A percentile compares a stretch with the other conserved stretches of the same genome.
Evolutionary conservation across 2,113 vertebrate species (phyloP).

Genomic region (Megaceryle torquata): DNA sequence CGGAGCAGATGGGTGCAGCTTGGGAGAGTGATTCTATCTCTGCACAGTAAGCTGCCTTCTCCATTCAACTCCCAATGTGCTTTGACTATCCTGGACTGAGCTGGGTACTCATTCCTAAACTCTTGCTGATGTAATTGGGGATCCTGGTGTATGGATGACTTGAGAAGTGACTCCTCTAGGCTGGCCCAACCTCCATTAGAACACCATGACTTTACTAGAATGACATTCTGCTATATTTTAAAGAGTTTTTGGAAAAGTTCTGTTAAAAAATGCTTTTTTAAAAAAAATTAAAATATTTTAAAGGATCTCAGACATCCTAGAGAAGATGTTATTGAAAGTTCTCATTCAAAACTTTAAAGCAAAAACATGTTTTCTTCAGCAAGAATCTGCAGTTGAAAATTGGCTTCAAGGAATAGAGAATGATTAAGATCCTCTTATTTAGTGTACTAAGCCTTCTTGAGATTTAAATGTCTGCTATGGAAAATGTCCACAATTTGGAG

Average conservation of each 20-base stretch:
- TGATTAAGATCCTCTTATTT: constrained; percentile 42
- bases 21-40: not conserved
- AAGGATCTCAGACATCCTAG: not conserved
- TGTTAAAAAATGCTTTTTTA: not conserved
- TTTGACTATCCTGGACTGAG: not conserved
- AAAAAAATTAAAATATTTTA: not conserved
- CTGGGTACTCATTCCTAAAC: not conserved
- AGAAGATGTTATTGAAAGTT: not conserved
- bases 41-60: not conserved
- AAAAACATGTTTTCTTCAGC: not conserved
- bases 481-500: constrained; percentile 33
- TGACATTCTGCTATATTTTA: not conserved
- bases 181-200: not conserved
- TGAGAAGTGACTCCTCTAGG: not conserved
- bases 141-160: not conserved
- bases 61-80: rapidly evolving
- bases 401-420: constrained; percentile 18
- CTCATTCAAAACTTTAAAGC: not conserved
- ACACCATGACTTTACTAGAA: not conserved
- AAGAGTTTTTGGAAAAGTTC: not conserved
- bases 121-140: not conserved
- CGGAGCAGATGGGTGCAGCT: not conserved
- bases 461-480: constrained; percentile 17
- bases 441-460: constrained; percentile 8
- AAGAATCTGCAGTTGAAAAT: constrained; percentile 25